A percentile compares a stretch with the other conserved stretches of the same genome.
These are phyloP conservation scores for Epizoanthus rinbou DNA, from an alignment of 92 coral and sea anemone genomes.

Conservation along the genomic window DNA sequence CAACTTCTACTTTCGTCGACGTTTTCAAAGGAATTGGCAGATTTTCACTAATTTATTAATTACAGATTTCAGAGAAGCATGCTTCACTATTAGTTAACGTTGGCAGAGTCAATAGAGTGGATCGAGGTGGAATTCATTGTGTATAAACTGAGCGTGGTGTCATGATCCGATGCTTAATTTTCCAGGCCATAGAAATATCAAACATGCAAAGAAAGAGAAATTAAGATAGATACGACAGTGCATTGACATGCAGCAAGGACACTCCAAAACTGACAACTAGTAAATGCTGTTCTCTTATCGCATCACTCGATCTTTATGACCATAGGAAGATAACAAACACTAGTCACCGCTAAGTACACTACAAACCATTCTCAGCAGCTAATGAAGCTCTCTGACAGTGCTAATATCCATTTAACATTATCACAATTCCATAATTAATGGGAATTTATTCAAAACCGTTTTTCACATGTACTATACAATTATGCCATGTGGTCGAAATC, in stretches of 20 bases:
- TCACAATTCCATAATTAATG: no score
- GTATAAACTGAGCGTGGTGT: no score
- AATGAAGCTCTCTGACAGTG: not conserved
- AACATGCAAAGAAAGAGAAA: not conserved
- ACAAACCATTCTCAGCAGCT: not conserved
- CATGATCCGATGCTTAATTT: no score
- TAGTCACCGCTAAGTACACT: not conserved
- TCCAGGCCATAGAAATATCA: not conserved
- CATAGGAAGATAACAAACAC: not conserved
- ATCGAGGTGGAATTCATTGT: no score
- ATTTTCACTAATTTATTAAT: slow-evolving; percentile 10
- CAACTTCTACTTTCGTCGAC: not conserved
- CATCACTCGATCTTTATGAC: not conserved
- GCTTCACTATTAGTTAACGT: no score
- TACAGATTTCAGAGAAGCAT: not conserved
- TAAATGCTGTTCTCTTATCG: slow-evolving; percentile 9
- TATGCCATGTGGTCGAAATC: no score
- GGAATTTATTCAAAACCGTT: no score
- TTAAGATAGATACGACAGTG: not conserved
- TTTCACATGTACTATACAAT: no score
- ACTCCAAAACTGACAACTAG: slow-evolving; percentile 2
- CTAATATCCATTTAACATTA: no score
- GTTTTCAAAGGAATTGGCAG: not conserved
- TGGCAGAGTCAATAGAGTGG: no score
- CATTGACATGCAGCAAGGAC: not conserved